These are phyloP conservation scores for Euborellia annulipes DNA, from an alignment of 1,140 invertebrate species.

Conservation along the genomic window DNA sequence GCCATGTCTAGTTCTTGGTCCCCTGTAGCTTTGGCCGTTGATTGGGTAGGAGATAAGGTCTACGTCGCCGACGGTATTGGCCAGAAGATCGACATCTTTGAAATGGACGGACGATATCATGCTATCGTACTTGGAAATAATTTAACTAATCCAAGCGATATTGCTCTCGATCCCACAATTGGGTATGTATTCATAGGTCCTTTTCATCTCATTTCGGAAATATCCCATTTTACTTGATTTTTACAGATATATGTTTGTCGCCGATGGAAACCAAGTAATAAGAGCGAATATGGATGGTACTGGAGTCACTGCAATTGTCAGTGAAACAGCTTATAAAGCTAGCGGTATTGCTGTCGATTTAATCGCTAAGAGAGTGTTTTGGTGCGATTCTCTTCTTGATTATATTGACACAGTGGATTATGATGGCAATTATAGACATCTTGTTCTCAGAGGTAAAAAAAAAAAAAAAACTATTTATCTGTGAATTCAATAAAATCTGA, in stretches of 20 bases:
- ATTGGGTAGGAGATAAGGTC: slow-evolving; percentile 92
- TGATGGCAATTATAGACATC: slow-evolving; percentile 61
- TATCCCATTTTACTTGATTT: slow-evolving; percentile 7
- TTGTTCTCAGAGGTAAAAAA: slow-evolving; percentile 47
- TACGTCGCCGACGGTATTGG: slow-evolving; percentile 88
- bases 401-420: slow-evolving; percentile 97
- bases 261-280: slow-evolving; percentile 77
- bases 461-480: background rate
- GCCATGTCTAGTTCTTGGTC: slow-evolving; percentile 66
- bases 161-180: slow-evolving; percentile 77
- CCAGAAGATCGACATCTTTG: slow-evolving; percentile 87
- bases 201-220: too few species aligned
- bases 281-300: slow-evolving; percentile 87
- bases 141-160: slow-evolving; percentile 74
- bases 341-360: slow-evolving; percentile 74
- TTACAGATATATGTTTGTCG: slow-evolving; percentile 72
- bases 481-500: too few species aligned
- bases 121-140: slow-evolving; percentile 85
- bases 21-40: slow-evolving; percentile 81
- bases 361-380: slow-evolving; percentile 78
- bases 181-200: slow-evolving; percentile 36
- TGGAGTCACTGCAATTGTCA: slow-evolving; percentile 61
- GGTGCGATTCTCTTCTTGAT: slow-evolving; percentile 90
- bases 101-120: slow-evolving; percentile 64
- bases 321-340: slow-evolving; percentile 78